phyloP scores from a whole-genome alignment of 2,888 invertebrate genomes.

The Trachelus iudaicus region DNA sequence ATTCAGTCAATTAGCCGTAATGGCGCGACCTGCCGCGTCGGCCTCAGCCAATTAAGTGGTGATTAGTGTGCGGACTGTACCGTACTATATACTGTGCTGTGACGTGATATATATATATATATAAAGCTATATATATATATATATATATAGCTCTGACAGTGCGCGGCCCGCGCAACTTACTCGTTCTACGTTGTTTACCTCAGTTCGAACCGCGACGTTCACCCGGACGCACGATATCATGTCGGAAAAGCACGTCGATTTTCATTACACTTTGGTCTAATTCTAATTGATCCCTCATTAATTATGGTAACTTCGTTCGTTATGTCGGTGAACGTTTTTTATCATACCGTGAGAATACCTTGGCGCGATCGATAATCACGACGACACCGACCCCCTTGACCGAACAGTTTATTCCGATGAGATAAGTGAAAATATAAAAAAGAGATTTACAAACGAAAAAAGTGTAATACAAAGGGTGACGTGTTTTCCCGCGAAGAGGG shows the following conservation, averaged over 20 bases:
- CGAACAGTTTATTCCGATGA: conserved; percentile 7
- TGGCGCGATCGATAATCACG: not conserved
- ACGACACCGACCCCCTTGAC: not conserved
- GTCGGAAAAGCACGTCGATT: not conserved
- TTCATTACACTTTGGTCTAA: not conserved
- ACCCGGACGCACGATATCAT: not conserved
- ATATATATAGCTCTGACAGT: not conserved
- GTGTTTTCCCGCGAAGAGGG: not conserved
- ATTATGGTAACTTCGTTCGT: not conserved
- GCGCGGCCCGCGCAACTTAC: not conserved
- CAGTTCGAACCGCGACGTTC: not conserved
- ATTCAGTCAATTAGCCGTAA: conserved; percentile 51
- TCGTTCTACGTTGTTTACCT: not conserved
- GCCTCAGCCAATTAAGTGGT: conserved; percentile 52
- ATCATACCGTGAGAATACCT: not conserved
- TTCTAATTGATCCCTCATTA: not conserved
- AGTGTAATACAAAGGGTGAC: not conserved
- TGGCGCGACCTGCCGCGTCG: conserved; percentile 49
- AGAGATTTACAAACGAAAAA: not conserved
- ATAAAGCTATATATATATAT: too few species aligned
- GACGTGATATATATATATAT: not conserved
- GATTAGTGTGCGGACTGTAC: conserved; percentile 43
- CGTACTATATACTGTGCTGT: conserved; percentile 3
- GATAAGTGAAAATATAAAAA: conserved; percentile 12
- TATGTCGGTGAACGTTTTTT: not conserved